These are phyloP conservation scores for Drosophila multiciliata DNA, from an alignment of 2,888 invertebrate genomes.

Conservation along the genomic window DNA sequence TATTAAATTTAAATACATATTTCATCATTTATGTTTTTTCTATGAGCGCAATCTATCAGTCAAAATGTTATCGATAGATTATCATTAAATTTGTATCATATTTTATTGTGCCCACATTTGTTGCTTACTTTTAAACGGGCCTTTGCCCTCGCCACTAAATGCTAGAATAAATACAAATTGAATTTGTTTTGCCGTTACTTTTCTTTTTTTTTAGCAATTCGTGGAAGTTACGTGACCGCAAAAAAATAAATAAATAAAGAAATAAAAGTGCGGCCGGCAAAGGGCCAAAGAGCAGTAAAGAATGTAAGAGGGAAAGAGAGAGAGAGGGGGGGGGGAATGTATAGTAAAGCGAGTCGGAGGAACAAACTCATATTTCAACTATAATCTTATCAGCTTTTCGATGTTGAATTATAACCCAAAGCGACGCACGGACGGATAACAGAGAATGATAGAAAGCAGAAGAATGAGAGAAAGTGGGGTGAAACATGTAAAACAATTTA, in stretches of 20 bases:
- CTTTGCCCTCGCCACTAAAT: slow-evolving; percentile 1
- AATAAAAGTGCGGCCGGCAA: slow-evolving; percentile 18
- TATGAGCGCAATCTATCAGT: not conserved
- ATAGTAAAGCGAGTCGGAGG: not conserved
- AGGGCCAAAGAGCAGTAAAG: too few relatives aligned
- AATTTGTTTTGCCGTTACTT: not conserved
- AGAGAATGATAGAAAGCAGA: not conserved
- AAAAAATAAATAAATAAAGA: slow-evolving; percentile 37
- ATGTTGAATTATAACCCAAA: slow-evolving; percentile 67
- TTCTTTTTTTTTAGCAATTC: slow-evolving; percentile 25
- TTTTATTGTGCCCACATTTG: not conserved
- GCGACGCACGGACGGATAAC: slow-evolving; percentile 13
- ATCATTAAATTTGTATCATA: not conserved
- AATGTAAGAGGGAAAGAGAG: too few relatives aligned
- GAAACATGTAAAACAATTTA: slow-evolving; percentile 58
- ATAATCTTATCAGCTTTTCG: slow-evolving; percentile 73
- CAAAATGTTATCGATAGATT: not conserved
- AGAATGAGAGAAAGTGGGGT: not conserved
- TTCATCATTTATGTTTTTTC: not conserved
- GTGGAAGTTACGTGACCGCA: slow-evolving; percentile 59
- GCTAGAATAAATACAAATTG: not conserved
- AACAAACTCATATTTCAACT: slow-evolving; percentile 68
- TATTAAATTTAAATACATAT: not conserved
- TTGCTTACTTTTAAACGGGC: not conserved
- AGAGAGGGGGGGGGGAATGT: not conserved